Evolutionary conservation across 2,888 invertebrate genomes (phyloP).

Genomic region (Microplitis manilae): DNA sequence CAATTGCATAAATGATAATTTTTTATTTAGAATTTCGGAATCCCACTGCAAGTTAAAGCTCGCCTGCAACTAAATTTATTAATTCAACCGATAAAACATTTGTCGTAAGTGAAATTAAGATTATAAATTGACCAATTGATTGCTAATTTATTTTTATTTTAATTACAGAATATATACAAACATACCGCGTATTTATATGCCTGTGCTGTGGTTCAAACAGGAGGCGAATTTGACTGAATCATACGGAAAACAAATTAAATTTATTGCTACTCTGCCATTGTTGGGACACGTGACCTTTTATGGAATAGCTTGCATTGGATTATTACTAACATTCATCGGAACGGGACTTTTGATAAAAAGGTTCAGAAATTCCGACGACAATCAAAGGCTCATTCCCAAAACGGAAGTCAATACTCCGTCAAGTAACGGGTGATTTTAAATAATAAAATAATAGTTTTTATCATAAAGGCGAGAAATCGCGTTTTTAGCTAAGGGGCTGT

Average conservation of each 20-base stretch:
- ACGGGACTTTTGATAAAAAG: constrained; percentile 63
- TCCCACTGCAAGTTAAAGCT: constrained; percentile 83
- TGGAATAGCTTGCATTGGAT: constrained; percentile 73
- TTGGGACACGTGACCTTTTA: constrained; percentile 75
- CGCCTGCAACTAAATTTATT: constrained; percentile 85
- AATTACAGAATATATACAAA: constrained; percentile 75
- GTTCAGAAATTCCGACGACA: constrained; percentile 65
- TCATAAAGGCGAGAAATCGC: background rate
- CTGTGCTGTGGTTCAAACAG: constrained; percentile 86
- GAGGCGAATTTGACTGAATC: constrained; percentile 75
- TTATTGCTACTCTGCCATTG: constrained; percentile 74
- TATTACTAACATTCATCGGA: constrained; percentile 67
- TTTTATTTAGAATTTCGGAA: constrained; percentile 71
- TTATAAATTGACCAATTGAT: background rate
- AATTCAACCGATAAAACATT: constrained; percentile 73
- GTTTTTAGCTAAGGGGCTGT: background rate
- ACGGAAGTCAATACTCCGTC: constrained; percentile 47
- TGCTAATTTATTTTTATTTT: constrained; percentile 35
- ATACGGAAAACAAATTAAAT: constrained; percentile 74
- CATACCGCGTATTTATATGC: constrained; percentile 76
- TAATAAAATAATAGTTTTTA: background rate
- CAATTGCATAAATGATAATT: background rate
- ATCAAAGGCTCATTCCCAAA: constrained; percentile 63
- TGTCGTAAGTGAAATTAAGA: constrained; percentile 71
- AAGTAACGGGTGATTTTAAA: constrained; percentile 46